Conservation (phyloP, 2,797 vertebrate species). For the Orientallactaga sibirica region DNA sequence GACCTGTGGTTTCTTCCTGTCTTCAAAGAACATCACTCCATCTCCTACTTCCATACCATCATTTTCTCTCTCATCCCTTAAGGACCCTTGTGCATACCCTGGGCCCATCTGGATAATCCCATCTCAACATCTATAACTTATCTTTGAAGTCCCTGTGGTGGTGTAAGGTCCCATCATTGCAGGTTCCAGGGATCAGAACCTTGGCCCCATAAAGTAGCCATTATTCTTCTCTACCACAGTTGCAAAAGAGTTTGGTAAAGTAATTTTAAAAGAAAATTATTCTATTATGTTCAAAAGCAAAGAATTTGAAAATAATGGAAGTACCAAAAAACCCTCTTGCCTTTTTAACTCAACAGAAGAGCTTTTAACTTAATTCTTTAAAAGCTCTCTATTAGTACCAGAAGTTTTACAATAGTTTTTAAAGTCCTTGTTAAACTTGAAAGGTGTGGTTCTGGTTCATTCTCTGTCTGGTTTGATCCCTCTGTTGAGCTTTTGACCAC, state of each 20-base stretch:
- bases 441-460: slow-evolving; percentile 67
- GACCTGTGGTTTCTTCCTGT: not conserved
- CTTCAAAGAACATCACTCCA: not conserved
- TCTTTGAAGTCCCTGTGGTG: not conserved
- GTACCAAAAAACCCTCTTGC: slow-evolving; percentile 37
- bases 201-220: not conserved
- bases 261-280: slow-evolving; percentile 54
- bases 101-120: not conserved
- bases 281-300: slow-evolving; percentile 47
- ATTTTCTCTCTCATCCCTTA: not conserved
- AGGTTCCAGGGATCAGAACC: not conserved
- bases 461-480: slow-evolving; percentile 50
- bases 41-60: not conserved
- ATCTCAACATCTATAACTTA: not conserved
- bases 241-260: slow-evolving; percentile 8
- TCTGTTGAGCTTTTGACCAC: slow-evolving; percentile 63
- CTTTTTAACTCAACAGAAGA: slow-evolving; percentile 66
- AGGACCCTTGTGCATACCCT: not conserved
- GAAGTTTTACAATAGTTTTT: slow-evolving; percentile 45
- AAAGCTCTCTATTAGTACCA: slow-evolving; percentile 59
- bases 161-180: fast-evolving
- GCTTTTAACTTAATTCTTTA: slow-evolving; percentile 61
- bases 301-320: slow-evolving; percentile 31
- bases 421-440: slow-evolving; percentile 60
- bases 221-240: not conserved